A percentile compares a stretch with the other conserved stretches of the same genome.
phyloP scores from a whole-genome alignment of 2,113 vertebrate species.

The Psilopogon haemacephalus region DNA sequence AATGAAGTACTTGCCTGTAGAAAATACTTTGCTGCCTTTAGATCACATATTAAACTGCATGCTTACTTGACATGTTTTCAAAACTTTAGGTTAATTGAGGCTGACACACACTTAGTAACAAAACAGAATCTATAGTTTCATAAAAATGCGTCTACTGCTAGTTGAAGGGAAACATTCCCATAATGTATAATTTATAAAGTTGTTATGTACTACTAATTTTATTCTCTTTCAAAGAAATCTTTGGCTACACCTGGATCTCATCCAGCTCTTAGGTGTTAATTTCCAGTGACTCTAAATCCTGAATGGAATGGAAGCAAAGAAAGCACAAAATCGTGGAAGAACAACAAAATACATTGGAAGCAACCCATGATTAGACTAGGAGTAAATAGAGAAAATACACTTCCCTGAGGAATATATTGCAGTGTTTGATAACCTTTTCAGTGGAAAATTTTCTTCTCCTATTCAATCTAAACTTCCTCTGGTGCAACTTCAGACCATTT shows the following conservation, averaged over 20 bases:
- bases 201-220: background rate
- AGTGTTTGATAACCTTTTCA: too few species aligned
- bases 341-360: background rate
- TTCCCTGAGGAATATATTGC: too few species aligned
- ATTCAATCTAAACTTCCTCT: too few species aligned
- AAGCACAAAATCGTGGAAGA: background rate
- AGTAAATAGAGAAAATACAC: background rate
- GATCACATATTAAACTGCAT: background rate
- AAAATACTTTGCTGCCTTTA: background rate
- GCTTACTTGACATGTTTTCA: background rate
- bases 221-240: background rate
- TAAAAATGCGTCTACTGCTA: background rate
- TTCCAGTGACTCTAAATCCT: background rate
- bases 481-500: too few species aligned
- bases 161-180: background rate
- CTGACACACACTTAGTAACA: background rate
- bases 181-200: background rate
- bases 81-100: background rate
- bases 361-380: background rate
- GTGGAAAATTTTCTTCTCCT: too few species aligned
- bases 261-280: background rate
- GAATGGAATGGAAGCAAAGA: background rate
- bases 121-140: background rate
- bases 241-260: background rate
- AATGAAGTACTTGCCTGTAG: background rate